Evolutionary conservation across 1,140 invertebrate species (phyloP).

Genomic region (Drosophila tropicalis): DNA sequence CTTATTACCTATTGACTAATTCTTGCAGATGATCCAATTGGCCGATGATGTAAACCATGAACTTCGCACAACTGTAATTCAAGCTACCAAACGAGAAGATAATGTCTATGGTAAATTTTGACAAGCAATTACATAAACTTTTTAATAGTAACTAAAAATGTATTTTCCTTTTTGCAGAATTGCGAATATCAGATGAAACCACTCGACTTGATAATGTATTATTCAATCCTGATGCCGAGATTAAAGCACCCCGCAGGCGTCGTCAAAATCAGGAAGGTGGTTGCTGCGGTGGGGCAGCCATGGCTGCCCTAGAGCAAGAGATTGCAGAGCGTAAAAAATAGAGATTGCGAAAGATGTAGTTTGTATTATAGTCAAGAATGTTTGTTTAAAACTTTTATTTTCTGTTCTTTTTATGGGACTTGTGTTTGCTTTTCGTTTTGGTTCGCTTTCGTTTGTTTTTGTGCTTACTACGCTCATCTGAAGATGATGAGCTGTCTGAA

Average conservation of each 20-base stretch:
- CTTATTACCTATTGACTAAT: background rate
- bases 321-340: slow-evolving; percentile 51
- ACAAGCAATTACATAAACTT: slow-evolving; percentile 49
- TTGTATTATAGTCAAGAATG: slow-evolving; percentile 27
- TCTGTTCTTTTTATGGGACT: slow-evolving; percentile 61
- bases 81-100: slow-evolving; percentile 62
- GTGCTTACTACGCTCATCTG: slow-evolving; percentile 55
- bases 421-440: slow-evolving; percentile 56
- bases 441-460: slow-evolving; percentile 45
- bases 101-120: slow-evolving; percentile 63
- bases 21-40: slow-evolving; percentile 67
- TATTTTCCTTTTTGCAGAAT: slow-evolving; percentile 37
- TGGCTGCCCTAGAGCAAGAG: slow-evolving; percentile 52
- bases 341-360: slow-evolving; percentile 27
- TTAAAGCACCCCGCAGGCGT: slow-evolving; percentile 52
- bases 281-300: slow-evolving; percentile 63
- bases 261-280: slow-evolving; percentile 36
- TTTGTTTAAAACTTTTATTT: slow-evolving; percentile 46
- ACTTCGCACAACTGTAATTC: slow-evolving; percentile 78
- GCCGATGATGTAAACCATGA: slow-evolving; percentile 73
- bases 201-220: slow-evolving; percentile 73
- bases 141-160: too few species aligned
- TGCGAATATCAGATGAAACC: slow-evolving; percentile 72
- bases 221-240: slow-evolving; percentile 72
- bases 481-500: slow-evolving; percentile 38